Conservation (phyloP, 2,888 invertebrate species). For the Yponomeuta evonymella region DNA sequence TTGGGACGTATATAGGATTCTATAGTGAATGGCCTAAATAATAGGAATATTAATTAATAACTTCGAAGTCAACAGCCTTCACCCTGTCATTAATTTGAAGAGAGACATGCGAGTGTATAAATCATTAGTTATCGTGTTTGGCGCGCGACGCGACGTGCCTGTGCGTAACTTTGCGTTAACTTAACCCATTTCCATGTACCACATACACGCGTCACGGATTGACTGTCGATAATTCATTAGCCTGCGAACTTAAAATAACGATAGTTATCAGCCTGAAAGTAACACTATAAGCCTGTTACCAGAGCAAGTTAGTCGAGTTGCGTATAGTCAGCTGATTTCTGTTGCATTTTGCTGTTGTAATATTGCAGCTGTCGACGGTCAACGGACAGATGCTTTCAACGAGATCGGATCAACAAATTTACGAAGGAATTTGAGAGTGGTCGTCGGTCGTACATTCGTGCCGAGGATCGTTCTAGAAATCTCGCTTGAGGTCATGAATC, state of each 20-base stretch:
- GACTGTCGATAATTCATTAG: constrained; percentile 7
- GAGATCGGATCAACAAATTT: no score
- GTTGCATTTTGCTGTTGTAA: no score
- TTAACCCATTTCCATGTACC: neutral
- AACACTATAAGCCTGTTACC: neutral
- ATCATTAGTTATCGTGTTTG: constrained; percentile 67
- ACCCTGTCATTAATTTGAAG: constrained; percentile 70
- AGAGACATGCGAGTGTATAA: constrained; percentile 68
- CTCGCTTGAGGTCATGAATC: no score
- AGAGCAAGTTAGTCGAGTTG: neutral
- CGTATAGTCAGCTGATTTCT: neutral
- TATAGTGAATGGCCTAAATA: constrained; percentile 43
- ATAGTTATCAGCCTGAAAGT: neutral
- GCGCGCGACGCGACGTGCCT: constrained; percentile 48
- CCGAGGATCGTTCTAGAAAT: no score
- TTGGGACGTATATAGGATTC: neutral
- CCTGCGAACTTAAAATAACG: neutral
- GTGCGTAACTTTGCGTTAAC: constrained; percentile 36
- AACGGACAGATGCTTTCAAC: no score
- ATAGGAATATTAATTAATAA: constrained; percentile 73
- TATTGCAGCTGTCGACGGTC: no score
- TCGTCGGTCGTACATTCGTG: no score
- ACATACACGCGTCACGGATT: constrained; percentile 1
- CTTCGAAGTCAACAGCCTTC: constrained; percentile 70
- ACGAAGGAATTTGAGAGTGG: no score